Evolutionary conservation across 2,888 invertebrate species (phyloP).

Genomic region (Eupithecia centaureata): DNA sequence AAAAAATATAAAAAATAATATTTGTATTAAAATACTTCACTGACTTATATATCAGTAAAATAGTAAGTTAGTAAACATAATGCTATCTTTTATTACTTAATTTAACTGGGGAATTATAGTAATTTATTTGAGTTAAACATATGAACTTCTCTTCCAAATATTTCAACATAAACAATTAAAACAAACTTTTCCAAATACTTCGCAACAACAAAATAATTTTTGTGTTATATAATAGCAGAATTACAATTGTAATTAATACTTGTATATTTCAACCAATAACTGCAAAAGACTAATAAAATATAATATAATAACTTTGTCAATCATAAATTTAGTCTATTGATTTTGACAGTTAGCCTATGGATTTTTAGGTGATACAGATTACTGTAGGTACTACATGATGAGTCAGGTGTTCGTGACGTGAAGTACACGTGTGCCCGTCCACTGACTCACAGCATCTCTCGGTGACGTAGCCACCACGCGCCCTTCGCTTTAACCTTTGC

Average conservation of each 20-base stretch:
- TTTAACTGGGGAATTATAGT: too few species aligned
- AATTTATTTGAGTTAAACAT: not conserved
- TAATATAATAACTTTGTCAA: not conserved
- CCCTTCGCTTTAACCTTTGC: conserved; percentile 61
- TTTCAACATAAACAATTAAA: not conserved
- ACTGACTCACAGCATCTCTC: conserved; percentile 69
- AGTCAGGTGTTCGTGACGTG: conserved; percentile 75
- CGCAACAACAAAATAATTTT: not conserved
- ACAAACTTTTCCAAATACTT: not conserved
- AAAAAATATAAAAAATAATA: too few species aligned
- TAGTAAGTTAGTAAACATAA: too few species aligned
- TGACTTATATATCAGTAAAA: not conserved
- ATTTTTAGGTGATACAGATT: conserved; percentile 42
- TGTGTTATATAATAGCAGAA: too few species aligned
- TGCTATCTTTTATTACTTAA: too few species aligned
- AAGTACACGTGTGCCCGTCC: conserved; percentile 67
- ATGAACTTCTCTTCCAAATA: not conserved
- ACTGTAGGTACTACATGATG: conserved; percentile 58
- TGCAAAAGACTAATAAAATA: not conserved
- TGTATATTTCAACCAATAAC: not conserved
- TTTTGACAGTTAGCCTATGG: conserved; percentile 12
- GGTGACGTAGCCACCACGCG: conserved; percentile 62
- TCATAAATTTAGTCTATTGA: not conserved
- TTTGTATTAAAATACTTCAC: not conserved
- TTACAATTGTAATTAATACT: too few species aligned